A percentile compares a stretch with the other conserved stretches of the same genome.
Evolutionary conservation across 2,797 vertebrate species (phyloP).

Genomic region (Cirrhinus mrigala): DNA sequence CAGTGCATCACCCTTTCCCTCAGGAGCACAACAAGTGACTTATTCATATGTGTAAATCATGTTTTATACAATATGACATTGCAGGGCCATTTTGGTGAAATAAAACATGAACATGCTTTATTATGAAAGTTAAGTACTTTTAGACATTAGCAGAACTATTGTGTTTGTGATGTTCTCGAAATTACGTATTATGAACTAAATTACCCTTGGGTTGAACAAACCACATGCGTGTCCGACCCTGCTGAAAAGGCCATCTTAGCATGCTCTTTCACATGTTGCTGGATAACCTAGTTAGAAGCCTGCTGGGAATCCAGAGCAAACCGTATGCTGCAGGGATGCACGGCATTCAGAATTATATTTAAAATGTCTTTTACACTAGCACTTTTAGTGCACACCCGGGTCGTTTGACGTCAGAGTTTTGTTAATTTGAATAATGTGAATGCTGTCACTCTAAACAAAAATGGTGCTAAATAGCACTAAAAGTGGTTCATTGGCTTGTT

Average conservation of each 20-base stretch:
- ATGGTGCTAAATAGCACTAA: too few relatives aligned
- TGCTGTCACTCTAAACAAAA: too few relatives aligned
- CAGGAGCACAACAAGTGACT: conserved; percentile 30
- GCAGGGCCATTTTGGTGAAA: conserved; percentile 43
- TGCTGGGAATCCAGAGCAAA: not conserved
- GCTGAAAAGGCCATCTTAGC: not conserved
- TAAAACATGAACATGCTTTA: conserved; percentile 35
- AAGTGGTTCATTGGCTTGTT: too few relatives aligned
- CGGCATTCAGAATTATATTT: not conserved
- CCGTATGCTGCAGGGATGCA: not conserved
- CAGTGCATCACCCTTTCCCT: conserved; percentile 16
- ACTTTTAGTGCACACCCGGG: not conserved
- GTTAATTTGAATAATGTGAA: not conserved
- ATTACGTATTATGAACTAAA: not conserved
- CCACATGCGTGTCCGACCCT: not conserved
- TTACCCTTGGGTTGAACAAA: not conserved
- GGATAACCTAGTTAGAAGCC: not conserved
- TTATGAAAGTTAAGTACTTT: conserved; percentile 39
- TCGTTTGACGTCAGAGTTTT: not conserved
- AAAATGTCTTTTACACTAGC: not conserved
- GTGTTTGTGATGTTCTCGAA: not conserved
- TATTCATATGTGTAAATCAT: conserved; percentile 48
- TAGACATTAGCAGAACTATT: not conserved
- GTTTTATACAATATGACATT: conserved; percentile 53
- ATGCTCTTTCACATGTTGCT: not conserved